Conservation (phyloP, 2,888 invertebrate genomes). For the Scaptomyza polygonia region DNA sequence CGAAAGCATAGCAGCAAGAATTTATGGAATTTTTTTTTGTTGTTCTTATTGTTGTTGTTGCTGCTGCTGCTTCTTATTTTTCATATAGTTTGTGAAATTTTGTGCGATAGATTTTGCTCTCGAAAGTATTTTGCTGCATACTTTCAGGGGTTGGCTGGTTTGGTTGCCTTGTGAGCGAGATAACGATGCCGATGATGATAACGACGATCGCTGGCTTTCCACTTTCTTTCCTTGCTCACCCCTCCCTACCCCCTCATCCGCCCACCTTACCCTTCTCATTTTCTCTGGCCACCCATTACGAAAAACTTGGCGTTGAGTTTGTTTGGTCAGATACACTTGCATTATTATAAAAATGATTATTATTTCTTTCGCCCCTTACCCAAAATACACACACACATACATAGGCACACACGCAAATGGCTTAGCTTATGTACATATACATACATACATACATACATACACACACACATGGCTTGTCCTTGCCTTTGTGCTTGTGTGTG, state of each 20-base stretch:
- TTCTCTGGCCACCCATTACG: conserved; percentile 23
- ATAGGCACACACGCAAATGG: conserved; percentile 29
- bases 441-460: conserved; percentile 15
- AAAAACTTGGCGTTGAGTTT: conserved; percentile 45
- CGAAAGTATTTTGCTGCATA: conserved; percentile 71
- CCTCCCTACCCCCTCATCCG: neutral
- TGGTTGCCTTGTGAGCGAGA: conserved; percentile 44
- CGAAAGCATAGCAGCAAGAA: conserved; percentile 61
- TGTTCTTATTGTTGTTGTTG: conserved; percentile 29
- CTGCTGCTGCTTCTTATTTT: conserved; percentile 52
- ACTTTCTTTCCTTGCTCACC: neutral
- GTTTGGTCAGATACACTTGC: conserved; percentile 73
- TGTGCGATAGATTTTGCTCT: conserved; percentile 71
- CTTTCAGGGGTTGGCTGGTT: conserved; percentile 46
- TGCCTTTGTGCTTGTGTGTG: conserved; percentile 56
- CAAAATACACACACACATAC: conserved; percentile 27
- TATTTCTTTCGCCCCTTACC: conserved; percentile 59
- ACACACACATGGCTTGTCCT: conserved; percentile 60
- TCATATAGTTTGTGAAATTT: conserved; percentile 68
- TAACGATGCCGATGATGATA: conserved; percentile 59
- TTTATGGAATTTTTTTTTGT: conserved; percentile 73
- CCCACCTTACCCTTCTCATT: no score
- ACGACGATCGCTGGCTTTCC: conserved; percentile 49
- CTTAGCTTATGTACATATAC: conserved; percentile 44
- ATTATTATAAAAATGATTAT: conserved; percentile 78